phyloP scores from a whole-genome alignment of 2,113 vertebrate species.

The Ailuropoda melanoleuca region DNA sequence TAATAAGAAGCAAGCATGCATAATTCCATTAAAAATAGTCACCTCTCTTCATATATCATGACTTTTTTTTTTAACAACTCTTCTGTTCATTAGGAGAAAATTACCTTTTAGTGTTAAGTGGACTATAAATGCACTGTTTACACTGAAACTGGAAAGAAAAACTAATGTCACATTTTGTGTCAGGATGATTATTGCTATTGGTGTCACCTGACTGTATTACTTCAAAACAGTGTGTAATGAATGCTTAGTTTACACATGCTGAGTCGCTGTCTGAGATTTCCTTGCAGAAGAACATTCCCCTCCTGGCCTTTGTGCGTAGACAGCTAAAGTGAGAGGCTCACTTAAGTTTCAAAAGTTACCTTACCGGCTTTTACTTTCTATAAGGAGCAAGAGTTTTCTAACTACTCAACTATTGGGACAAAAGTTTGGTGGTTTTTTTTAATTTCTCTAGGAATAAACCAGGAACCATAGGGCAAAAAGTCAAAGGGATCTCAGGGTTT shows the following conservation, averaged over 20 bases:
- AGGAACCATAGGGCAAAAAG: not conserved
- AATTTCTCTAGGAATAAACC: not conserved
- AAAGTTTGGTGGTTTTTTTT: not conserved
- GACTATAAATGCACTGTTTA: constrained; percentile 77
- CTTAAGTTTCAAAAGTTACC: not conserved
- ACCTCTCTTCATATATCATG: constrained; percentile 66
- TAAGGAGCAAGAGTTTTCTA: not conserved
- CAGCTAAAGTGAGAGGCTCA: not conserved
- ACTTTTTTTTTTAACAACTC: constrained; percentile 67
- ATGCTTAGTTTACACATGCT: not conserved
- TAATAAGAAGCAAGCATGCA: constrained; percentile 76
- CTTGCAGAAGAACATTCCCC: not conserved
- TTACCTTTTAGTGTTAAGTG: constrained; percentile 77
- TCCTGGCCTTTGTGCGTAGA: not conserved
- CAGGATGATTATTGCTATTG: constrained; percentile 59
- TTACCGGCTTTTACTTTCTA: not conserved
- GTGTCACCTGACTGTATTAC: constrained; percentile 48
- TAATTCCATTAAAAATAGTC: constrained; percentile 77
- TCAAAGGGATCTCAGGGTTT: not conserved
- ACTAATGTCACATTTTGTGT: constrained; percentile 64
- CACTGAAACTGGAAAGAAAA: constrained; percentile 52
- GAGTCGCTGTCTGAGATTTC: not conserved
- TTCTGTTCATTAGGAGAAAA: constrained; percentile 81
- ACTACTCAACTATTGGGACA: not conserved
- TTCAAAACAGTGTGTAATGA: constrained; percentile 24